A percentile compares a stretch with the other conserved stretches of the same genome.
These are phyloP conservation scores for Cantharis rufa DNA, from an alignment of 2,888 invertebrate genomes.

Conservation along the genomic window DNA sequence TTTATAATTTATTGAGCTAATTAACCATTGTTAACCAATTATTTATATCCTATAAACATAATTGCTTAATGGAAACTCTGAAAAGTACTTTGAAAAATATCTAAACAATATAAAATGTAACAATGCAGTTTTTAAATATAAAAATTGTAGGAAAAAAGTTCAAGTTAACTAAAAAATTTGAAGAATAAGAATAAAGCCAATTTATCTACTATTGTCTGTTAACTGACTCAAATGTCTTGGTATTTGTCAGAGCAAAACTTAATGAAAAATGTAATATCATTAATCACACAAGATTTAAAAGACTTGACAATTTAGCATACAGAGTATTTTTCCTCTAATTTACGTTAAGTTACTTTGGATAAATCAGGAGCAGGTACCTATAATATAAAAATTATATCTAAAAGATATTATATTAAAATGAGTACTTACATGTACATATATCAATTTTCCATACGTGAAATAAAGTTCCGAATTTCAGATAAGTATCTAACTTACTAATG, in stretches of 20 bases:
- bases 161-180: background rate
- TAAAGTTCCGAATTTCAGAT: background rate
- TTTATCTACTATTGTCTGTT: constrained; percentile 13
- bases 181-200: constrained; percentile 6
- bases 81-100: background rate
- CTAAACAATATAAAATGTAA: background rate
- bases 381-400: background rate
- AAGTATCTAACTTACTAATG: background rate
- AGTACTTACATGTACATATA: too few species aligned
- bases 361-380: too few species aligned
- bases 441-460: background rate
- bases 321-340: constrained; percentile 2
- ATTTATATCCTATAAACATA: background rate
- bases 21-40: background rate
- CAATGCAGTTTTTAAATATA: background rate
- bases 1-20: background rate
- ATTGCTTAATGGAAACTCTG: background rate
- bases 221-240: constrained; percentile 14
- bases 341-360: background rate
- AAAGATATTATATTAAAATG: background rate
- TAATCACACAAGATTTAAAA: constrained; percentile 7
- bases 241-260: constrained; percentile 17
- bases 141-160: background rate
- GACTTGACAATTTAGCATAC: constrained; percentile 8
- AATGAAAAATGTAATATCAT: constrained; percentile 17